Evolutionary conservation across 2,113 vertebrate species (phyloP).

Genomic region (Pimephales promelas): DNA sequence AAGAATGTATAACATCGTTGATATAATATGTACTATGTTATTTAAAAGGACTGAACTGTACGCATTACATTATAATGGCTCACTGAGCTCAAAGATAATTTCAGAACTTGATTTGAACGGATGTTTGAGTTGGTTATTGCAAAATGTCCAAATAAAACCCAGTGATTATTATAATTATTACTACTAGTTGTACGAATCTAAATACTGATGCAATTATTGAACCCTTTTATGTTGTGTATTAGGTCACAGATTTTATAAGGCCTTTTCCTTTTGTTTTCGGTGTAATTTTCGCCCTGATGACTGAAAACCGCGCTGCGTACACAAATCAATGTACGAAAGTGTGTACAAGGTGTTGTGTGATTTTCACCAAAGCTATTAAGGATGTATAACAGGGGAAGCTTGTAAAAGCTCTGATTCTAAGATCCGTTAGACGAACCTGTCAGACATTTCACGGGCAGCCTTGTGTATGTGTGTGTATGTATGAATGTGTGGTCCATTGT

Average conservation of each 20-base stretch:
- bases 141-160: not conserved
- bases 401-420: not conserved
- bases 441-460: constrained; percentile 27
- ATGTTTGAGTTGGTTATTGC: not conserved
- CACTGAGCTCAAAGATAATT: not conserved
- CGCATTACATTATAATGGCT: not conserved
- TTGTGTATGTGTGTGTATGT: not conserved
- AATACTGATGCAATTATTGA: not conserved
- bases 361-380: constrained; percentile 77
- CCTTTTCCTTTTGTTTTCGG: not conserved
- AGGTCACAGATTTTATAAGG: not conserved
- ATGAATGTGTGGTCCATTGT: not conserved
- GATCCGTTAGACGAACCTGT: not conserved
- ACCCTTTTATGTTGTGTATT: constrained; percentile 7
- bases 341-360: constrained; percentile 50
- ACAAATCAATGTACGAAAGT: not conserved
- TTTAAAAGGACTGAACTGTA: constrained; percentile 33
- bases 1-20: constrained; percentile 30
- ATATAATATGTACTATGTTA: constrained; percentile 30
- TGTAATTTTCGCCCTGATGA: not conserved
- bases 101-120: not conserved
- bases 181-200: not conserved
- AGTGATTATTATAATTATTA: not conserved
- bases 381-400: constrained; percentile 19
- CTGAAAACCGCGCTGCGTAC: constrained; percentile 6